Base-by-base conservation (phyloP, 2,113 vertebrate species). In the Leucoraja erinaceus region DNA sequence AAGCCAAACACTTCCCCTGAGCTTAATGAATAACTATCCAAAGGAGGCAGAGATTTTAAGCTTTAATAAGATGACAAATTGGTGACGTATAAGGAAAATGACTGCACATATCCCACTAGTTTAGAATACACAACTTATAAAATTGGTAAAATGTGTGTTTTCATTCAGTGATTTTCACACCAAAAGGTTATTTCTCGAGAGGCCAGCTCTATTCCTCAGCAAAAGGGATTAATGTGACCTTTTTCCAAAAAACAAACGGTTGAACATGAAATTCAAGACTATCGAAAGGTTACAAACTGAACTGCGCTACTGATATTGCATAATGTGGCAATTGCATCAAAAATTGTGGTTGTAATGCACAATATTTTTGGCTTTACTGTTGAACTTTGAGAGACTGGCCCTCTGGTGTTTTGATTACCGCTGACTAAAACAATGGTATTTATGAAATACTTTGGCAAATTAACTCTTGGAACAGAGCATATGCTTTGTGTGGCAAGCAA, bases 1-100 rank as follows among this genome's bases (percentile, higher is more conserved):
- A 54, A 72, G 68, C 66, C 33, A 91, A 91, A 28, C 90, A 54
- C 28, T 72, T 91, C 66, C 68, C 90, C 16, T 72, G 90, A 91
- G 68, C 33, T 33, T 54, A 91, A 91, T 91, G 20, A 91, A 72
- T 91, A 72, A 72, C 31, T 20, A 90, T 90, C 20, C 1, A 70
- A 70, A 90, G 28, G 31, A 90, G 61, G 63, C 59, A 70, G 22
- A 47, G 88, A 5, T 90, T 90, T 90, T 20, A 70, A 22, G 38
- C 61, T 70, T 10, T 47, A 91, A 38, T 47, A 91, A 38, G 18
- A 72, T 47, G 70, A 9, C 22, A 91, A 74, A 72, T 91, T 91
- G 47, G 66, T 72, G 28, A 72, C 72, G 72, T 91, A 47, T 11
- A 25, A 18, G 14, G 4, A 72, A 72, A 88, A 88, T 91, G 90